Evolutionary conservation across 2,113 vertebrate genomes (phyloP).

Genomic region (Meles meles): DNA sequence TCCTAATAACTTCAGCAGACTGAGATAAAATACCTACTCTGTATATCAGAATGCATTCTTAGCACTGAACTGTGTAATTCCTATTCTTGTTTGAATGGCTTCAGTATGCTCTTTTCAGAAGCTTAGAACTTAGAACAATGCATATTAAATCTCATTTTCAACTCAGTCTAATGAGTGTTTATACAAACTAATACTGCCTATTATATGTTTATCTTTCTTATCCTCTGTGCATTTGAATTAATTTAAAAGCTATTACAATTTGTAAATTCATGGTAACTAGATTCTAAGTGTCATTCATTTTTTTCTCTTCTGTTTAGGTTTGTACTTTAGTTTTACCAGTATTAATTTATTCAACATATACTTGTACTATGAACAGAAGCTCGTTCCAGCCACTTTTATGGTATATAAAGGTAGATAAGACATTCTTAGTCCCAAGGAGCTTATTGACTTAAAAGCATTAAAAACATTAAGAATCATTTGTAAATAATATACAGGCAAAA

Average conservation of each 20-base stretch:
- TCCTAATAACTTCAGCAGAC: not conserved
- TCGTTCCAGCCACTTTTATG: not conserved
- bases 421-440: not conserved
- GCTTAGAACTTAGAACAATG: not conserved
- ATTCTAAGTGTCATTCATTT: not conserved
- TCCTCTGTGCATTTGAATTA: not conserved
- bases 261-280: not conserved
- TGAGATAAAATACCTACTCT: not conserved
- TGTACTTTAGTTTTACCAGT: not conserved
- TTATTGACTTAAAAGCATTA: not conserved
- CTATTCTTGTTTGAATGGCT: not conserved
- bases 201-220: conserved; percentile 5
- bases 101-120: not conserved
- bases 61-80: not conserved
- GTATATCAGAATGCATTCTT: not conserved
- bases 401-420: not conserved
- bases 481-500: not conserved
- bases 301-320: not conserved
- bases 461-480: not conserved
- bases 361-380: not conserved
- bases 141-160: conserved; percentile 7
- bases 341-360: not conserved
- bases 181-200: not conserved
- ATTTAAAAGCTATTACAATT: not conserved
- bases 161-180: not conserved